A percentile compares a stretch with the other conserved stretches of the same genome.
Evolutionary conservation across 2,888 invertebrate species (phyloP).

Genomic region (Ophion ventricosus): DNA sequence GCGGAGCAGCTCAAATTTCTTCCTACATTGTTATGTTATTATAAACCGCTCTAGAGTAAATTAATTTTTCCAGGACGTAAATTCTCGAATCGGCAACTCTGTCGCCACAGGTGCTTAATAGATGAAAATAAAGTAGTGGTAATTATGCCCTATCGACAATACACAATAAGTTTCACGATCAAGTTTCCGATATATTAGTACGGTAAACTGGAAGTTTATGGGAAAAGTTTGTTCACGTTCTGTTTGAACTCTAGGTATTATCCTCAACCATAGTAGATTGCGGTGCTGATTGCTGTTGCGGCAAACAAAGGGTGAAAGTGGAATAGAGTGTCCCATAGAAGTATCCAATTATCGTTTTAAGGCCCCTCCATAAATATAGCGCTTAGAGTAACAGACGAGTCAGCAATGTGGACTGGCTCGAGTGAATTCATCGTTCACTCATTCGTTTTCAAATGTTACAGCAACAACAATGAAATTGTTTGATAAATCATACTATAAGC

Average conservation of each 20-base stretch:
- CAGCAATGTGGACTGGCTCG: background rate
- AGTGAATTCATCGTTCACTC: background rate
- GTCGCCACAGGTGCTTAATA: too few species aligned
- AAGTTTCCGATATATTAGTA: background rate
- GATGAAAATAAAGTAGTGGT: background rate
- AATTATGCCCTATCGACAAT: background rate
- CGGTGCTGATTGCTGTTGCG: background rate
- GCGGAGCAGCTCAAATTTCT: too few species aligned
- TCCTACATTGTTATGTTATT: too few species aligned
- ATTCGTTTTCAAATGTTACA: background rate
- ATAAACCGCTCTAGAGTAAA: too few species aligned
- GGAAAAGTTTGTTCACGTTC: background rate
- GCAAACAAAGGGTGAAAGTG: background rate
- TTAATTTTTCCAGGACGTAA: too few species aligned
- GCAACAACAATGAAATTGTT: conserved; percentile 44
- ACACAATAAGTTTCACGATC: background rate
- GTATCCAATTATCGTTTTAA: conserved; percentile 1
- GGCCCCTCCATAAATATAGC: background rate
- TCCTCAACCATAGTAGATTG: background rate
- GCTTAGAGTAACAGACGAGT: background rate
- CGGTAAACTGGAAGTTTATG: conserved; percentile 2
- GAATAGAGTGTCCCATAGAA: background rate
- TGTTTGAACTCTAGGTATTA: background rate
- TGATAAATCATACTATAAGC: conserved; percentile 34
- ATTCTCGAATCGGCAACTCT: too few species aligned